Conservation (phyloP, 2,888 invertebrate species). For the Drosophila seclusa region DNA sequence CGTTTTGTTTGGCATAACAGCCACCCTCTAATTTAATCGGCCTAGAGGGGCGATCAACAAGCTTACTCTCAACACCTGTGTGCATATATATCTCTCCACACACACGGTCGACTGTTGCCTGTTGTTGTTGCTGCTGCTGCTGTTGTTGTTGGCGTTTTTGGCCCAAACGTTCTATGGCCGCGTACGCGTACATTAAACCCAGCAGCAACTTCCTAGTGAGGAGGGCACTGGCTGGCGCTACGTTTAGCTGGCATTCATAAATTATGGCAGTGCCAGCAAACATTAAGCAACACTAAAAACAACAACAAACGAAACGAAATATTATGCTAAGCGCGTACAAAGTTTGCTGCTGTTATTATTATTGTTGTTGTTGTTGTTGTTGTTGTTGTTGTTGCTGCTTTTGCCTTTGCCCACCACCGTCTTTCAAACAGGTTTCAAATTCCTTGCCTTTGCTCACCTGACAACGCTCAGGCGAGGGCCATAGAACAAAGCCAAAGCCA, state of each 20-base stretch:
- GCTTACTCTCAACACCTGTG: conserved; percentile 55
- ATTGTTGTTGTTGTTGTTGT: conserved; percentile 14
- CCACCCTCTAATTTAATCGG: conserved; percentile 29
- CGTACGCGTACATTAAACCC: conserved; percentile 65
- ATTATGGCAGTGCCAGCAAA: conserved; percentile 61
- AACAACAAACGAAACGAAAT: conserved; percentile 25
- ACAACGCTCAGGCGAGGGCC: conserved; percentile 38
- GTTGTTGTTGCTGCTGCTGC: background rate
- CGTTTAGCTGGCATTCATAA: conserved; percentile 70
- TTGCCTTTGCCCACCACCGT: conserved; percentile 6
- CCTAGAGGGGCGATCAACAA: conserved; percentile 35
- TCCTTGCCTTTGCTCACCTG: conserved; percentile 70
- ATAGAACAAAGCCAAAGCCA: conserved; percentile 42
- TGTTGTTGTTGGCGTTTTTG: conserved; percentile 27
- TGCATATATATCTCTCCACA: background rate
- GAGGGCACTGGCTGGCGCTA: conserved; percentile 75
- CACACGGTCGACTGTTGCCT: background rate
- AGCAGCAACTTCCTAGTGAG: conserved; percentile 67
- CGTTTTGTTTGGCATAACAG: conserved; percentile 10
- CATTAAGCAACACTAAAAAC: conserved; percentile 39
- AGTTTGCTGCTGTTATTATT: conserved; percentile 37
- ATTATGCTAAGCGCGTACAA: conserved; percentile 77
- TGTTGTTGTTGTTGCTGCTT: background rate
- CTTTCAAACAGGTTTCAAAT: conserved; percentile 78
- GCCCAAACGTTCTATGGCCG: conserved; percentile 59